A percentile compares a stretch with the other conserved stretches of the same genome.
phyloP scores from a whole-genome alignment of 2,113 vertebrate genomes.

The Herpetotheres cachinnans region DNA sequence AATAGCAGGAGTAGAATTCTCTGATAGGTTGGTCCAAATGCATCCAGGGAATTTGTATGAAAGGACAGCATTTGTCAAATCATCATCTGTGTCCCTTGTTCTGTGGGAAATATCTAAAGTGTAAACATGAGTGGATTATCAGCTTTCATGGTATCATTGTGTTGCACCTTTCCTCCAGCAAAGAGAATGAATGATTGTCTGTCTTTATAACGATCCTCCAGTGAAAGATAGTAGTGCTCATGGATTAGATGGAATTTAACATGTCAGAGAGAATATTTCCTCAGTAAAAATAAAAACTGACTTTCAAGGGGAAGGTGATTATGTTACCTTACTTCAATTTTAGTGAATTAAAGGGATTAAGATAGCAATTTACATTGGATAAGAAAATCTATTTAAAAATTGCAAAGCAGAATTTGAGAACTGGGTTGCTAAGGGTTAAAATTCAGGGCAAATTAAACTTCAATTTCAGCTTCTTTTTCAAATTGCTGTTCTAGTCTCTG shows the following conservation, averaged over 20 bases:
- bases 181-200: conserved; percentile 5
- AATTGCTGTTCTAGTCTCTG: not conserved
- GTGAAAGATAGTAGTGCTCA: not conserved
- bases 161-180: conserved; percentile 39
- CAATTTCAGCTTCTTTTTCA: not conserved
- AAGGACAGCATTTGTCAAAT: conserved; percentile 33
- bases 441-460: not conserved
- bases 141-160: conserved; percentile 41
- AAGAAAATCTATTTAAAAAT: not conserved
- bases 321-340: not conserved
- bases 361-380: not conserved
- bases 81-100: conserved; percentile 1
- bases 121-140: conserved; percentile 60
- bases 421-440: not conserved
- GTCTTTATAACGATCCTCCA: not conserved
- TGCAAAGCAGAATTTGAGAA: not conserved
- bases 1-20: conserved; percentile 29
- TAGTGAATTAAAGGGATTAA: not conserved
- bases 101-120: conserved; percentile 16
- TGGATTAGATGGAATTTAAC: conserved; percentile 28
- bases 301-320: not conserved
- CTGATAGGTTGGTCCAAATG: not conserved
- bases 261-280: not conserved
- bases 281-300: not conserved
- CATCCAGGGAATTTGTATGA: conserved; percentile 15